Evolutionary conservation across 2,797 vertebrate genomes (phyloP).

Genomic region (Tiaroga cobitis): DNA sequence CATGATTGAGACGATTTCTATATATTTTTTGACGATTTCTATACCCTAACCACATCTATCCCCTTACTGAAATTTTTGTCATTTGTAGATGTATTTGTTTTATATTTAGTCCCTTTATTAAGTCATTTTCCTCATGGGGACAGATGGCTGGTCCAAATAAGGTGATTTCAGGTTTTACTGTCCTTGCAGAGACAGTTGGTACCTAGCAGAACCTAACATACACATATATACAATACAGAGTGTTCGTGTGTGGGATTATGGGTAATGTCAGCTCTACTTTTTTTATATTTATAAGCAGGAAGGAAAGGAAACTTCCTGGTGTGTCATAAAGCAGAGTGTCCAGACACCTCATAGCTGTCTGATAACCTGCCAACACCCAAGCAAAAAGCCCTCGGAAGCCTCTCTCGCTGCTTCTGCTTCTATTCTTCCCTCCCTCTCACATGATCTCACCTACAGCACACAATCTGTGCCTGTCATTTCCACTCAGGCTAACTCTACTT

Average conservation of each 20-base stretch:
- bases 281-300: constrained; percentile 52
- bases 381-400: constrained; percentile 40
- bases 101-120: constrained; percentile 6
- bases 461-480: constrained; percentile 8
- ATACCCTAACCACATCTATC: not conserved
- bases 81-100: constrained; percentile 8
- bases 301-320: constrained; percentile 34
- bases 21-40: not conserved
- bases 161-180: constrained; percentile 10
- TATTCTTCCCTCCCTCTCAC: constrained; percentile 27
- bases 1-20: not conserved
- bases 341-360: constrained; percentile 46
- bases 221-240: not conserved
- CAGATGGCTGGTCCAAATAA: not conserved
- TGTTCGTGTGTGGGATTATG: constrained; percentile 33
- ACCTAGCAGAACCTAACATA: not conserved
- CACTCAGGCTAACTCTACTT: constrained; percentile 15
- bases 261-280: constrained; percentile 35
- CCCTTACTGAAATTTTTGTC: not conserved
- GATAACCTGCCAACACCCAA: constrained; percentile 51
- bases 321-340: constrained; percentile 35
- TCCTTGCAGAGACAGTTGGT: constrained; percentile 17
- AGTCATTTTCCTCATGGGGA: not conserved
- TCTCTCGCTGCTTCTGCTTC: constrained; percentile 31
- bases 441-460: constrained; percentile 6